Percentiles rank a stretch among this genome's conserved stretches.
These are phyloP conservation scores for Cryptomyrus ogoouensis DNA, from an alignment of 2,113 vertebrate genomes.

Conservation along the genomic window DNA sequence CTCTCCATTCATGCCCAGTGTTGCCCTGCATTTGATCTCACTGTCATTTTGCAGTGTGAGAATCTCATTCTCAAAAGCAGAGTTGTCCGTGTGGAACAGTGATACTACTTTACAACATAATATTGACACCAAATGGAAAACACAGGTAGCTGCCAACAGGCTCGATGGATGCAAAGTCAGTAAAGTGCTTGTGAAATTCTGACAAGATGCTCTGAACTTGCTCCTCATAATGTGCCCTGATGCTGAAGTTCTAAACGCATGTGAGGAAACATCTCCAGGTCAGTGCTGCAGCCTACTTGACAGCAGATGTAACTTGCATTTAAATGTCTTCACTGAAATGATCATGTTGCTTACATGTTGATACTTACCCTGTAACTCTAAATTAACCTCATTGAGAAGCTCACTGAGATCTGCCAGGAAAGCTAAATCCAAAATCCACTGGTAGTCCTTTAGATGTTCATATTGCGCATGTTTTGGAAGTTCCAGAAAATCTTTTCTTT, in stretches of 20 bases:
- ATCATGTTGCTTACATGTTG: neutral
- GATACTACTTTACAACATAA: neutral
- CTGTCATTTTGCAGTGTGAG: neutral
- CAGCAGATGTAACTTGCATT: neutral
- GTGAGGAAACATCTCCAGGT: neutral
- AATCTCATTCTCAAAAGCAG: neutral
- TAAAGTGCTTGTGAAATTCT: constrained; percentile 10
- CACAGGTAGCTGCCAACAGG: neutral
- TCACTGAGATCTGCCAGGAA: constrained; percentile 4
- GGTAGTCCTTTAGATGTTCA: constrained; percentile 9
- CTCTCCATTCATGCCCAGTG: neutral
- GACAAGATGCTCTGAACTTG: constrained; percentile 17
- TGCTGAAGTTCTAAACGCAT: neutral
- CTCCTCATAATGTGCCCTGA: constrained; percentile 8
- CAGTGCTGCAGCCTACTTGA: neutral
- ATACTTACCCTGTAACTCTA: constrained; percentile 20
- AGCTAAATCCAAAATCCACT: constrained; percentile 22
- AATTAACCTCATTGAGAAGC: constrained; percentile 22
- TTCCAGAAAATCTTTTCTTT: constrained; percentile 21
- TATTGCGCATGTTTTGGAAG: constrained; percentile 22
- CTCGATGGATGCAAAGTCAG: neutral
- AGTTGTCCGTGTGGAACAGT: neutral
- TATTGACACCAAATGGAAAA: neutral
- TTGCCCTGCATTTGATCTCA: neutral
- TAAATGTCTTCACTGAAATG: constrained; percentile 10